A percentile compares a stretch with the other conserved stretches of the same genome.
phyloP scores from a whole-genome alignment of 2,888 invertebrate species.

The Stegana nigrithorax region DNA sequence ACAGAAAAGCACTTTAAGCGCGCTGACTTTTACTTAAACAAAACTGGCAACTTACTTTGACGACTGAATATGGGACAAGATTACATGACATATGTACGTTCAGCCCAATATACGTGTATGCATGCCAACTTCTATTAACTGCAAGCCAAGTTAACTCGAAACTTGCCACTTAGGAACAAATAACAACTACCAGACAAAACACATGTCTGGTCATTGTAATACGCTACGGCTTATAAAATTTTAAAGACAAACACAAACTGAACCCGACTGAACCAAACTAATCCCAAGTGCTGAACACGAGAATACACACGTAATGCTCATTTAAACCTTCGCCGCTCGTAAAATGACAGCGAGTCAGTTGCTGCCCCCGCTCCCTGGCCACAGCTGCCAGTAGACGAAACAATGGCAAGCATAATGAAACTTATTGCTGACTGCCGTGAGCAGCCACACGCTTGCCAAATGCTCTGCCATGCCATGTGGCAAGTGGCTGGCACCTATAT shows the following conservation, averaged over 20 bases:
- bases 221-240: conserved; percentile 38
- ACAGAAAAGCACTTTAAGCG: no score
- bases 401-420: conserved; percentile 14
- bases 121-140: no score
- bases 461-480: no score
- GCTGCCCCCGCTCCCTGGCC: no score
- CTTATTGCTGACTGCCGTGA: not conserved
- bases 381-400: conserved; percentile 4
- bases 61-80: no score
- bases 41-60: no score
- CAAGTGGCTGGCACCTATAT: conserved; percentile 4
- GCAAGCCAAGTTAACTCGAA: no score
- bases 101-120: no score
- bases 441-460: not conserved
- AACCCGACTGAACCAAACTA: conserved; percentile 30
- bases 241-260: conserved; percentile 40
- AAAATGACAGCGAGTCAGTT: conserved; percentile 59
- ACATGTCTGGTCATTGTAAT: conserved; percentile 8
- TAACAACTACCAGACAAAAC: no score
- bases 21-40: no score
- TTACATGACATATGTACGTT: no score
- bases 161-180: conserved; percentile 1
- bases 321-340: conserved; percentile 62
- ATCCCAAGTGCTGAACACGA: conserved; percentile 58
- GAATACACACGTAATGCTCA: conserved; percentile 61